phyloP scores from a whole-genome alignment of 2,113 vertebrate genomes.

The Epinephelus cyanopodus region DNA sequence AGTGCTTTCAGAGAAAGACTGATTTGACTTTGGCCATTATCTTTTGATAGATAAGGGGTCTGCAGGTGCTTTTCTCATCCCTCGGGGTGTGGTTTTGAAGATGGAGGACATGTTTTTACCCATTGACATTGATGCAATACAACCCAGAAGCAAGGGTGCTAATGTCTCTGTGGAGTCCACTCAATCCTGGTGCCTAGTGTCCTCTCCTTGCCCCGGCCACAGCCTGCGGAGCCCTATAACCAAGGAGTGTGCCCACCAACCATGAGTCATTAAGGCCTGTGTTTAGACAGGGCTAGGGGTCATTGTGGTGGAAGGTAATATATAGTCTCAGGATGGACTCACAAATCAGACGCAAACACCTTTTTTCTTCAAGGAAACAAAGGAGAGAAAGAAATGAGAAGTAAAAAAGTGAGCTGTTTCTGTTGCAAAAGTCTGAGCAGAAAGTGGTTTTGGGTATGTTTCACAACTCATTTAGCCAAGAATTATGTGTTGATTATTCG shows the following conservation, averaged over 20 bases:
- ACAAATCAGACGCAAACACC: constrained; percentile 60
- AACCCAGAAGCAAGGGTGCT: constrained; percentile 81
- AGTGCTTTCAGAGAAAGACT: constrained; percentile 81
- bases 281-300: constrained; percentile 74
- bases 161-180: constrained; percentile 82
- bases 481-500: constrained; percentile 54
- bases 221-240: constrained; percentile 71
- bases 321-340: constrained; percentile 58
- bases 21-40: constrained; percentile 86
- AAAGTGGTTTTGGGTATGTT: constrained; percentile 43
- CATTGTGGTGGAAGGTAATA: constrained; percentile 62
- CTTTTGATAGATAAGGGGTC: constrained; percentile 85
- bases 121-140: constrained; percentile 84
- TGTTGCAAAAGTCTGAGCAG: constrained; percentile 28
- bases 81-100: constrained; percentile 81
- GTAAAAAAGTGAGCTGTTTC: constrained; percentile 1
- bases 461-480: constrained; percentile 38
- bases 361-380: constrained; percentile 32
- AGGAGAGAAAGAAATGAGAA: constrained; percentile 23
- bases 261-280: constrained; percentile 77
- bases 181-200: constrained; percentile 73
- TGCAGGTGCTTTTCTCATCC: constrained; percentile 79
- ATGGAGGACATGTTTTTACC: constrained; percentile 88
- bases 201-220: constrained; percentile 61
- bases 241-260: constrained; percentile 61